A percentile compares a stretch with the other conserved stretches of the same genome.
phyloP scores from a whole-genome alignment of 1,140 invertebrate species.

The Heliconius melpomene region DNA sequence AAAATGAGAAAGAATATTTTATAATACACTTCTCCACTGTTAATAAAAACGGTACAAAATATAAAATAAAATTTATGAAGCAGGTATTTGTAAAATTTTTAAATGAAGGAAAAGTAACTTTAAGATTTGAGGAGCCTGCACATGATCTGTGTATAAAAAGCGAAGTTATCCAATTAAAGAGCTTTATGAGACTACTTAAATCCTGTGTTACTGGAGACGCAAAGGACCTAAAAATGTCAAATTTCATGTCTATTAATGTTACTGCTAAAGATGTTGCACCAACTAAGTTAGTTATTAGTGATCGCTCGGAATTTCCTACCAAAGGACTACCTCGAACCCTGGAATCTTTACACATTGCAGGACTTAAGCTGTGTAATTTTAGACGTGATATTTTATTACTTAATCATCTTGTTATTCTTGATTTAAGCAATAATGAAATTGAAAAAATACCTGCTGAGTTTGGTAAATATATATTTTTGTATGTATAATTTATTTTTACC shows the following conservation, averaged over 20 bases:
- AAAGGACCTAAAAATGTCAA: slow-evolving; percentile 57
- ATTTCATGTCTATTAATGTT: slow-evolving; percentile 80
- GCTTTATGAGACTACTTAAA: slow-evolving; percentile 85
- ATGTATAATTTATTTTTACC: no score
- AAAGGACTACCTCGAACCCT: slow-evolving; percentile 86
- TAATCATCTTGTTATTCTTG: slow-evolving; percentile 84
- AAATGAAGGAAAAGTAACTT: slow-evolving; percentile 87
- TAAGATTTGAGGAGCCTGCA: slow-evolving; percentile 85
- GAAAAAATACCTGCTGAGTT: slow-evolving; percentile 87
- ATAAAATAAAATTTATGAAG: slow-evolving; percentile 85
- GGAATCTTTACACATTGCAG: slow-evolving; percentile 82
- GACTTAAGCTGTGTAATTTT: slow-evolving; percentile 83
- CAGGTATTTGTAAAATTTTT: slow-evolving; percentile 86
- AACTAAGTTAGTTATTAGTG: slow-evolving; percentile 84
- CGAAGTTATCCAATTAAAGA: slow-evolving; percentile 85
- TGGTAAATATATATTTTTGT: slow-evolving; percentile 69
- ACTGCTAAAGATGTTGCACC: slow-evolving; percentile 78
- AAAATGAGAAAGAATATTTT: slow-evolving; percentile 81
- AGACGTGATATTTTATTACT: slow-evolving; percentile 85
- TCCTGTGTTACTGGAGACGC: slow-evolving; percentile 83
- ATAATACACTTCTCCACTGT: slow-evolving; percentile 84
- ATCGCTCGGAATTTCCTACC: slow-evolving; percentile 84
- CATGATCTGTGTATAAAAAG: slow-evolving; percentile 86
- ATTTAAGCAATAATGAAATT: slow-evolving; percentile 90
- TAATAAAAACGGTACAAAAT: slow-evolving; percentile 85